phyloP scores from a whole-genome alignment of 2,113 vertebrate genomes.

The Mungos mungo region DNA sequence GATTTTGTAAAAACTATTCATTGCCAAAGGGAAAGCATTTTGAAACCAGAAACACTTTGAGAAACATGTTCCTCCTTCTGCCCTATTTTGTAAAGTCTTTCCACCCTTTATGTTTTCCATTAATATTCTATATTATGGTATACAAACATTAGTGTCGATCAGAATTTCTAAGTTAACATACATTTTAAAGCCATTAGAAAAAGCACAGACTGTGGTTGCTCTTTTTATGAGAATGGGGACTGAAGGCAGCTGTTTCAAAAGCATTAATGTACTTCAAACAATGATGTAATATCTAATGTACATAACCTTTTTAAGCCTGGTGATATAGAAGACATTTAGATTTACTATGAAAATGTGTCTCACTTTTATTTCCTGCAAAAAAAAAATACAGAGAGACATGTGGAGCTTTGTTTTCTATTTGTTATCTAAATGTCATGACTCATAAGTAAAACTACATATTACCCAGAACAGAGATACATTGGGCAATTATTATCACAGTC shows the following conservation, averaged over 20 bases:
- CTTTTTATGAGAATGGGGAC: slow-evolving; percentile 75
- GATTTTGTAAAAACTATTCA: slow-evolving; percentile 51
- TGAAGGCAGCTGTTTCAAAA: slow-evolving; percentile 70
- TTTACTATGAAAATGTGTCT: slow-evolving; percentile 71
- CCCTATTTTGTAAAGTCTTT: slow-evolving; percentile 56
- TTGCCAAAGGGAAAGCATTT: slow-evolving; percentile 66
- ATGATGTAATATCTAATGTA: slow-evolving; percentile 74
- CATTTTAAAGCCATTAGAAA: slow-evolving; percentile 76
- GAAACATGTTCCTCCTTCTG: slow-evolving; percentile 60
- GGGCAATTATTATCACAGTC: background rate
- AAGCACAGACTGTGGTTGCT: slow-evolving; percentile 67
- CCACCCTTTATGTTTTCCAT: slow-evolving; percentile 61
- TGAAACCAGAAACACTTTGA: slow-evolving; percentile 49
- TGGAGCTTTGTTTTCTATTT: slow-evolving; percentile 50
- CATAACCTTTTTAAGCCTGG: slow-evolving; percentile 71
- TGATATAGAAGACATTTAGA: slow-evolving; percentile 56
- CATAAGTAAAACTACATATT: slow-evolving; percentile 41
- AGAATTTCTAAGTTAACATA: slow-evolving; percentile 71
- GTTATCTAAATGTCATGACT: slow-evolving; percentile 21
- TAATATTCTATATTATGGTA: slow-evolving; percentile 64
- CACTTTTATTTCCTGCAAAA: slow-evolving; percentile 62
- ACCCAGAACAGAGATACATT: background rate
- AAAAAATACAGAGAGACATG: slow-evolving; percentile 22
- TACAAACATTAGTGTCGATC: slow-evolving; percentile 65
- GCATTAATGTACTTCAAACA: slow-evolving; percentile 72